phyloP scores from a whole-genome alignment of 2,888 invertebrate species.

The Eudasyphora cyanicolor region DNA sequence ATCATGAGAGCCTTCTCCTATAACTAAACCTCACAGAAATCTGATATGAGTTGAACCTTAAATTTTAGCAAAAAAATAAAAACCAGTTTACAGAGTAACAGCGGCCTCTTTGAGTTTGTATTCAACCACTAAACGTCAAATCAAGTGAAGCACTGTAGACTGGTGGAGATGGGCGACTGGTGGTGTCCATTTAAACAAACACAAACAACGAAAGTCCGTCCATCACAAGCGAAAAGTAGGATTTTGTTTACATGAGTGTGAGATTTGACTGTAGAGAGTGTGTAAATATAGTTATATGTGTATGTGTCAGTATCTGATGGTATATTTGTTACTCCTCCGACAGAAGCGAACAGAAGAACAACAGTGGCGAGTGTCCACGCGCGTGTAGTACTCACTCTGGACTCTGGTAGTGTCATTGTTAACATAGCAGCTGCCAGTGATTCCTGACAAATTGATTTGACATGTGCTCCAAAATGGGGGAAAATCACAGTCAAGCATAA shows the following conservation, averaged over 20 bases:
- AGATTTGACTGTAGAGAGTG: too few species aligned
- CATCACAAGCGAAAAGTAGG: background rate
- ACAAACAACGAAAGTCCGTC: too few species aligned
- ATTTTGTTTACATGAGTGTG: constrained; percentile 26
- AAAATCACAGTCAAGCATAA: background rate
- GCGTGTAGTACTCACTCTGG: too few species aligned
- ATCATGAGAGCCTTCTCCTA: too few species aligned
- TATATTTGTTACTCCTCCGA: constrained; percentile 1
- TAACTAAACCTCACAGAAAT: too few species aligned
- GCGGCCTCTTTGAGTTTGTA: constrained; percentile 19
- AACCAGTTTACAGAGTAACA: background rate
- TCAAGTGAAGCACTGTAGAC: constrained; percentile 49
- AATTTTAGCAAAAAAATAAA: too few species aligned
- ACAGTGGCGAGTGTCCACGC: background rate
- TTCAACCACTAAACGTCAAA: constrained; percentile 48
- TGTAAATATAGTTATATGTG: too few species aligned
- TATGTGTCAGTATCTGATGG: constrained; percentile 1
- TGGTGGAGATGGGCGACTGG: too few species aligned
- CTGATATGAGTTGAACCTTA: too few species aligned
- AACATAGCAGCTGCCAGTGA: constrained; percentile 75
- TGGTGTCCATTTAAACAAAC: constrained; percentile 31
- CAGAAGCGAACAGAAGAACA: too few species aligned
- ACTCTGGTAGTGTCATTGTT: constrained; percentile 44
- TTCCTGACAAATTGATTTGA: constrained; percentile 78
- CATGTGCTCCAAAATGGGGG: constrained; percentile 56